Evolutionary conservation across 2,113 vertebrate species (phyloP), one percentile per base, ranked within the genome.

Genomic region (Recurvirostra avosetta): DNA sequence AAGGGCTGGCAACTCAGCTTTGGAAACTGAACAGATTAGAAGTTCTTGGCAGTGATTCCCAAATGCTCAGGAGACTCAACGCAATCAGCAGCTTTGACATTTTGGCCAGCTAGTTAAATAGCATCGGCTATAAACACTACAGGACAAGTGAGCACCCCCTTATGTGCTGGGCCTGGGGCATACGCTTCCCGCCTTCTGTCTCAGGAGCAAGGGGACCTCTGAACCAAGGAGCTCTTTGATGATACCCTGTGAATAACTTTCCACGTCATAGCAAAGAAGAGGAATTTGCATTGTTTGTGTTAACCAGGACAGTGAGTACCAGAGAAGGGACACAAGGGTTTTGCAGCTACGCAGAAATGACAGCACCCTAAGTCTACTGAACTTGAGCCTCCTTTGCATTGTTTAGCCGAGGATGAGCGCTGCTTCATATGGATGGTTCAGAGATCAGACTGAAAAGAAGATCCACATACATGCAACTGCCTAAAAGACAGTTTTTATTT

Each of bases 31-130:
- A 58, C 61, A 88, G 80, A 94, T 92, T 32, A 91, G 53, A 87
- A 89, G 53, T 73, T 92, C 73, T 95, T 96, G 95, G 94, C 94
- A 92, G 77, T 22, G 66, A 91, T 91, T 82, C 70, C 66, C 74
- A 76, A 61, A 79, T 55, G 73, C 89, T 97, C 77, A 41, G 73
- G 89, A 95, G 96, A 79, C 61, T 78, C 53, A 26, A n/a, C 3
- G 26, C 80, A 41, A 70, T 77, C 74, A 82, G 63, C 66, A 95
- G 89, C 89, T 91, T 72, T 89, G 70, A 68, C 52, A 25, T 73
- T 91, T 79, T 41, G 95, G 58, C 83, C 86, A 58, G 55, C 49
- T 70, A 66, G 68, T 85, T 95, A 87, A 94, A 85, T 38, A 53
- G 20, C 45, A 36, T 62, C 82, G 58, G 70, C 86, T 88, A 25